phyloP scores from a whole-genome alignment of 37 sponge, comb jelly and placozoan genomes.

The Chondrosia reniformis region DNA sequence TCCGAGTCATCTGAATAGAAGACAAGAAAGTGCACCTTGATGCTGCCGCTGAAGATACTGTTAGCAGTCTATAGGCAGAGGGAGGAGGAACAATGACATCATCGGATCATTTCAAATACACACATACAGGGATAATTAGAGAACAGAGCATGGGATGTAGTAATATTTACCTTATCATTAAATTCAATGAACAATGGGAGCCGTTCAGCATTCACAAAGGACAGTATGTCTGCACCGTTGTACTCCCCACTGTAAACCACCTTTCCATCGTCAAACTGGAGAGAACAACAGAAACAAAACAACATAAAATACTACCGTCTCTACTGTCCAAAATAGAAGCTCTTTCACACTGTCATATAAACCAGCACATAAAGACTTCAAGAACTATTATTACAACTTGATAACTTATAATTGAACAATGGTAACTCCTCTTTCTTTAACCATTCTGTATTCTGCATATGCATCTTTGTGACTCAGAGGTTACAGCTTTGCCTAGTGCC shows the following conservation, averaged over 20 bases:
- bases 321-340: no score
- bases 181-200: slow-evolving; percentile 82
- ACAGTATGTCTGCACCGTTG: slow-evolving; percentile 58
- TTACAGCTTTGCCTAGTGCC: no score
- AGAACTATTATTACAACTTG: no score
- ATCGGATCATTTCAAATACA: slow-evolving; percentile 45
- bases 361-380: no score
- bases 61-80: slow-evolving; percentile 76
- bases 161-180: slow-evolving; percentile 71
- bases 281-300: background rate
- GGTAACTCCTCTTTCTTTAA: no score
- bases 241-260: slow-evolving; percentile 54
- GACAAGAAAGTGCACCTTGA: slow-evolving; percentile 77
- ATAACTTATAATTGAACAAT: no score
- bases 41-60: slow-evolving; percentile 86
- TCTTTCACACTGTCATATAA: no score
- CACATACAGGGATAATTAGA: background rate
- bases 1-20: slow-evolving; percentile 57
- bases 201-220: slow-evolving; percentile 63
- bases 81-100: slow-evolving; percentile 43
- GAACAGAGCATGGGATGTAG: background rate
- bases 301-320: no score
- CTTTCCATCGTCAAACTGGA: slow-evolving; percentile 81
- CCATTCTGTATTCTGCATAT: no score
- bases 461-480: no score